Base-by-base conservation (phyloP, 1,140 invertebrate species). In the Macrocentrus cingulum region DNA sequence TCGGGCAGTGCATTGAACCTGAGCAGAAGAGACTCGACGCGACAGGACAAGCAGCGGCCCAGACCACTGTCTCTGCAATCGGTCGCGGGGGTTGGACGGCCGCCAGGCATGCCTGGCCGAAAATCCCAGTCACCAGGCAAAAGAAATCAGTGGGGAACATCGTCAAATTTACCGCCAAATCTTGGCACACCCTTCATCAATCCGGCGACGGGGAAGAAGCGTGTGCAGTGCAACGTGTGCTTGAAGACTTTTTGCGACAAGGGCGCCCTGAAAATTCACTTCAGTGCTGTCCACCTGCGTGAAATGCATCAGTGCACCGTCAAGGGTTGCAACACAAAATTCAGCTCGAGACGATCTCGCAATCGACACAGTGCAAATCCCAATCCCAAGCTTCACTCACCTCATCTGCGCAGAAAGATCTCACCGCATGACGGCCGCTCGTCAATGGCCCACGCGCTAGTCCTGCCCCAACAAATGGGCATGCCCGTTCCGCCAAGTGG, bases 251-350 rank as follows among this genome's bases (percentile, higher is more conserved):
- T 99, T 81, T 99, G 98, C 83, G 98, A 99, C 82, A 99, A 99
- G 82, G 96, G 96, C 50, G 98, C 98, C 0, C 82, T 99, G 1
- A 99, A 99, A 80, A 99, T 99, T 18, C 98, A 99, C 74, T 99
- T 98, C 72, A 98, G 95, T 42, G 97, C 98, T 0, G 98, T 99
- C 4, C 98, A 99, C 78, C 76, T 99, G 54, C 86, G 94, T 15
- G 98, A 99, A 82, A 99, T 99, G 97, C 97, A 99, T 77, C 96
- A 95, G 75, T 99, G 97, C 74, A 98, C 96, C 0, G 95, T 99
- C 0, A 91, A 95, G 68, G 97, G 97, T 0, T 99, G 97, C 80
- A 98, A 92, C 72, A 99, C 98, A 94, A 97, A 98, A 92, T 99
- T 99, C 74, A 98, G 95, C 75, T 98, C 95, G 9, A 83, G 97